Percentiles rank a stretch among this genome's conserved stretches.
These are phyloP conservation scores for Laspeyria flexula DNA, from an alignment of 2,888 invertebrate species.

Conservation along the genomic window DNA sequence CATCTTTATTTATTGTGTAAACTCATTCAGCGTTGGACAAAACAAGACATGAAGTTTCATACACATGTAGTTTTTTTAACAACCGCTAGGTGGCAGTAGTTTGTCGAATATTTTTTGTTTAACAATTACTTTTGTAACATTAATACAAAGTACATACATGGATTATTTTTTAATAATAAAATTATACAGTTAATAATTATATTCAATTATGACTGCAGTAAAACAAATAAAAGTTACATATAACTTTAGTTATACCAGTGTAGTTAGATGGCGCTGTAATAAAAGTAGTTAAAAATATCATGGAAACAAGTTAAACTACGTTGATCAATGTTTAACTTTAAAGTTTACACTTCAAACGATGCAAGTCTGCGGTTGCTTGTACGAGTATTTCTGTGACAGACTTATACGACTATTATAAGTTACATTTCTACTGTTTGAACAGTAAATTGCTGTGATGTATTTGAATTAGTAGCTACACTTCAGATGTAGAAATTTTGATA, in stretches of 20 bases:
- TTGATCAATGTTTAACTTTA: conserved; percentile 40
- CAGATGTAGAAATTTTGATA: too few species aligned
- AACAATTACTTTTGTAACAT: too few species aligned
- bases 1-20: neutral
- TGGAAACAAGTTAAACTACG: conserved; percentile 1
- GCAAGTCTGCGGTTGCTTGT: conserved; percentile 22
- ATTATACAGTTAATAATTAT: too few species aligned
- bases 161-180: too few species aligned
- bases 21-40: too few species aligned
- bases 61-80: neutral
- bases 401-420: conserved; percentile 15
- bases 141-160: too few species aligned
- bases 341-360: conserved; percentile 31
- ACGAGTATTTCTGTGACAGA: conserved; percentile 23
- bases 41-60: too few species aligned
- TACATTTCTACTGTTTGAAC: conserved; percentile 23
- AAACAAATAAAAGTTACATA: too few species aligned
- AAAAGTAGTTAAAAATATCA: neutral
- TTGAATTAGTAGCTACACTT: conserved; percentile 1
- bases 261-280: conserved; percentile 16
- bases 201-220: too few species aligned
- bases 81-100: neutral
- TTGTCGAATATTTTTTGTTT: neutral
- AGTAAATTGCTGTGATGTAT: conserved; percentile 8
- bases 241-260: neutral